Evolutionary conservation across 1,140 invertebrate genomes (phyloP), one percentile per base, ranked within the genome.

Genomic region (Hylaeus anthracinus): DNA sequence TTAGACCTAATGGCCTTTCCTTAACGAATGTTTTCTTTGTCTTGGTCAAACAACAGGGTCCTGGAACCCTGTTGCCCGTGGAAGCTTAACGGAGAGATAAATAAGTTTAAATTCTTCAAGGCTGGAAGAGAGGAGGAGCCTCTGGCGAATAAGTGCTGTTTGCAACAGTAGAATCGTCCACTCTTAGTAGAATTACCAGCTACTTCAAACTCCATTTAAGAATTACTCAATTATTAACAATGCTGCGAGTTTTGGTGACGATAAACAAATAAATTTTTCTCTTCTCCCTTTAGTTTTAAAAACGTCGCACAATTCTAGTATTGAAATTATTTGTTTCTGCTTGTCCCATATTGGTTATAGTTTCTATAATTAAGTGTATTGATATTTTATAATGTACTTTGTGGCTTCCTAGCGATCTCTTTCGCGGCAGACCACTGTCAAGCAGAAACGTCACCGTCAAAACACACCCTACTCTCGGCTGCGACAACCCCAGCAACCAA

Each of bases 1-100:
- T 88, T 75, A 75, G 86, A 84, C 86, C 89, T 91, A 91, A 91
- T 91, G 88, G 82, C 88, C 87, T 91, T 91, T 89, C 84, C 88
- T 88, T 90, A 91, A 91, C 90, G 90, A 91, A 90, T 85, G 88
- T 87, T 91, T 91, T 91, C 89, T 90, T 91, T 91, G 90, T 88
- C 88, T 88, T 79, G 86, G 76, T 83, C 89, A 89, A 91, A 91
- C 89, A 91, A 83, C 84, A 66, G 79, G 75, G 83, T 72, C 71
- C 82, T 39, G 70, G 71, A 64, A 64, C 74, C 72, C 66, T 81
- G 69, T 80, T 65, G 55, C 39, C 81, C 74, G 55, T 69, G 26
- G 26, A 73, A 78, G 82, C 74, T 61, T 63, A 37, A 72, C 70
- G 69, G 69, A 71, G 81, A 77, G 84, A 83, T 81, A 87, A 86